Conservation (phyloP, 2,113 vertebrate species). For the Lagopus muta region DNA sequence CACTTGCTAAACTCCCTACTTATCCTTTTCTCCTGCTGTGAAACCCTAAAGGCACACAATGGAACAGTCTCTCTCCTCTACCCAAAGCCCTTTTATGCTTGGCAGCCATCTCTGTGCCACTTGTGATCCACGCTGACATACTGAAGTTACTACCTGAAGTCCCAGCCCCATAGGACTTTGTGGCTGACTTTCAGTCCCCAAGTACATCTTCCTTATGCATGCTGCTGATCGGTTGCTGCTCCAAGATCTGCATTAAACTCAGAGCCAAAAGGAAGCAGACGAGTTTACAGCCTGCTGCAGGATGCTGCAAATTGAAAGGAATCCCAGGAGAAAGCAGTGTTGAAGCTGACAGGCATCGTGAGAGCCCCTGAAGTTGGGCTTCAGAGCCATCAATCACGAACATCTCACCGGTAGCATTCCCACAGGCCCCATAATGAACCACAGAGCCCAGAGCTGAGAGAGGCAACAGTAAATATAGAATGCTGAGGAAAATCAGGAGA, state of each 20-base stretch:
- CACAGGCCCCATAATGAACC: constrained; percentile 69
- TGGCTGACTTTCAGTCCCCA: neutral
- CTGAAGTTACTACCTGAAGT: constrained; percentile 26
- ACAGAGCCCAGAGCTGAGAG: constrained; percentile 55
- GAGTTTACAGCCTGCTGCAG: constrained; percentile 46
- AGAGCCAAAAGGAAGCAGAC: constrained; percentile 49
- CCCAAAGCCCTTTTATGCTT: constrained; percentile 48
- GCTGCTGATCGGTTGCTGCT: constrained; percentile 34
- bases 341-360: constrained; percentile 41
- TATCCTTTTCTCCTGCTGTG: constrained; percentile 31
- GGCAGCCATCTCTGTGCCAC: neutral
- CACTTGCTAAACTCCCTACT: constrained; percentile 53
- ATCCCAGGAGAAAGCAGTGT: constrained; percentile 38
- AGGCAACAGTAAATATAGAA: constrained; percentile 45
- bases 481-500: neutral
- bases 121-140: constrained; percentile 61
- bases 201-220: constrained; percentile 10
- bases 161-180: constrained; percentile 23
- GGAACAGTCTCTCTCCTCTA: constrained; percentile 21
- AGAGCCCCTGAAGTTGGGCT: constrained; percentile 57
- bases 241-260: constrained; percentile 61
- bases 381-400: constrained; percentile 61
- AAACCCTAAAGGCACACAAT: constrained; percentile 42
- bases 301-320: constrained; percentile 60
- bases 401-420: constrained; percentile 27